A percentile compares a stretch with the other conserved stretches of the same genome.
These are phyloP conservation scores for Liolophura sinensis DNA, from an alignment of 1,140 invertebrate genomes.

Conservation along the genomic window DNA sequence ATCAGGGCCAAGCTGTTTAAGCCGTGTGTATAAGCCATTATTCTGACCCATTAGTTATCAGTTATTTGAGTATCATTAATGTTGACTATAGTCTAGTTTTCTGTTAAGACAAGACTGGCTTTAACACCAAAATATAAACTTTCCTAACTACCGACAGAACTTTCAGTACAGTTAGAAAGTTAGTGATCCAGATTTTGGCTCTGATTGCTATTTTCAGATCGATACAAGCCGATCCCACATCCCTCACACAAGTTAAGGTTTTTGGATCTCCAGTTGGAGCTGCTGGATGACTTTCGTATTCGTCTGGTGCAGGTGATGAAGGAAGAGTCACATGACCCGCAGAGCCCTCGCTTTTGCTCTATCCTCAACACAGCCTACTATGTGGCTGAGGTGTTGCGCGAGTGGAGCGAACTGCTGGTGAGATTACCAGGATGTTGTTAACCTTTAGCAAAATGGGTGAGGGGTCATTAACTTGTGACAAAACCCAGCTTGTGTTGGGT, in stretches of 20 bases:
- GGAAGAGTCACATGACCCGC: slow-evolving; percentile 64
- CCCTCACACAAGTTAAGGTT: slow-evolving; percentile 87
- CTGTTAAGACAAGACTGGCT: too few species aligned
- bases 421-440: slow-evolving; percentile 24
- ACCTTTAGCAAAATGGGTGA: slow-evolving; percentile 10
- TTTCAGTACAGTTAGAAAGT: too few species aligned
- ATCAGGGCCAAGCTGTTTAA: too few species aligned
- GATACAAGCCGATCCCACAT: slow-evolving; percentile 81
- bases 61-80: too few species aligned
- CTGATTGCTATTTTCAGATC: slow-evolving; percentile 61
- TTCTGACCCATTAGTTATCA: too few species aligned
- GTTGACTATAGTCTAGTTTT: too few species aligned
- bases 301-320: slow-evolving; percentile 76
- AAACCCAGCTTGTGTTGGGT: neutral
- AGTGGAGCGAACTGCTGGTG: slow-evolving; percentile 87
- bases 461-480: neutral
- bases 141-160: too few species aligned
- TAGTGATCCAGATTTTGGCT: neutral
- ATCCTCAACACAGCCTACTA: slow-evolving; percentile 87
- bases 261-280: slow-evolving; percentile 81
- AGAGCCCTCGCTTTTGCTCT: slow-evolving; percentile 65
- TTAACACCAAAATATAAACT: too few species aligned
- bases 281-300: slow-evolving; percentile 86
- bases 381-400: slow-evolving; percentile 74
- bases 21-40: too few species aligned